Evolutionary conservation across 2,797 vertebrate species (phyloP).

Genomic region (Synaphobranchus kaupii): DNA sequence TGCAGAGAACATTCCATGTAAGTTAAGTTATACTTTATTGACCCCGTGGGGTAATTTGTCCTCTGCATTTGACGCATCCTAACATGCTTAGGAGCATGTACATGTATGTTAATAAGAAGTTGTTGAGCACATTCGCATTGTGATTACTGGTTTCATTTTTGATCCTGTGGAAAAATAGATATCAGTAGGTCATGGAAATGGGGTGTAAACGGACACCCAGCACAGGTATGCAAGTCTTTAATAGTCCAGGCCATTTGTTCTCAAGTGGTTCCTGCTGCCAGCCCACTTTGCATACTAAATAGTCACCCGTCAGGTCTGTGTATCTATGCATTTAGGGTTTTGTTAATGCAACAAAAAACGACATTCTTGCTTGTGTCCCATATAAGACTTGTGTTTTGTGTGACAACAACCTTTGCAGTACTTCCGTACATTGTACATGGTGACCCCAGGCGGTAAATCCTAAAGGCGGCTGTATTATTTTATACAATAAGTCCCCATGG

Average conservation of each 20-base stretch:
- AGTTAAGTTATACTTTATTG: no score
- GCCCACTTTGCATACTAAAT: not conserved
- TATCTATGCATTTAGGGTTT: not conserved
- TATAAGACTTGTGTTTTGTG: not conserved
- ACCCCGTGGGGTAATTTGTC: no score
- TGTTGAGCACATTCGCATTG: not conserved
- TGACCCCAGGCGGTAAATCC: not conserved
- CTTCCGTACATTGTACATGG: not conserved
- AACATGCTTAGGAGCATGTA: no score
- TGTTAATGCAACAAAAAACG: slow-evolving; percentile 2
- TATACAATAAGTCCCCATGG: not conserved
- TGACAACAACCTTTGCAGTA: not conserved
- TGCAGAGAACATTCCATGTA: not conserved
- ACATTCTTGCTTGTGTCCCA: not conserved
- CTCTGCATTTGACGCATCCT: no score
- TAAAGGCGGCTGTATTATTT: not conserved
- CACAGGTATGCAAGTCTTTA: not conserved
- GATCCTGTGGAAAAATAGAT: not conserved
- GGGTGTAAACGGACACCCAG: not conserved
- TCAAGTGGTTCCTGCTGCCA: not conserved
- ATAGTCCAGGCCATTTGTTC: not conserved
- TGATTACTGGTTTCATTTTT: not conserved
- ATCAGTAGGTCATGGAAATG: not conserved
- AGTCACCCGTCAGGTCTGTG: not conserved
- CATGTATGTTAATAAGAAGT: not conserved